Percentiles rank a stretch among this genome's conserved stretches.
Conservation (phyloP, 2,113 vertebrate genomes). For the Nettapus auritus region DNA sequence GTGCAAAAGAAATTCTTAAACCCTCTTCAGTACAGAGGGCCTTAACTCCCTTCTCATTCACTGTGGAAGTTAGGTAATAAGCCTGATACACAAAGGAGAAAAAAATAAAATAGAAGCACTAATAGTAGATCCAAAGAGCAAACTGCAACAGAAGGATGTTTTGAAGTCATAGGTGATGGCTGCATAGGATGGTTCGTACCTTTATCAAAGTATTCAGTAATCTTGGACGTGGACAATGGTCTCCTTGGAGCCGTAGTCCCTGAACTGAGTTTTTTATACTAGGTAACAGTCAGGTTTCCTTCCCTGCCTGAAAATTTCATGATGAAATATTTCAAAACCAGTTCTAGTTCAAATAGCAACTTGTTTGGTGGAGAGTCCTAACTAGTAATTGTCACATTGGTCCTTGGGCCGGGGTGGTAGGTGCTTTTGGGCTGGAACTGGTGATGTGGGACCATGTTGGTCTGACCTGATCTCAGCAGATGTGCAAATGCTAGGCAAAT, state of each 20-base stretch:
- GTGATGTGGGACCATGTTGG: background rate
- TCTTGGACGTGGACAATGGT: background rate
- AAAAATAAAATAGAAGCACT: background rate
- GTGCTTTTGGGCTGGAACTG: background rate
- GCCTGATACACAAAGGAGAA: background rate
- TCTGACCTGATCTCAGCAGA: background rate
- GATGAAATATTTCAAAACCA: background rate
- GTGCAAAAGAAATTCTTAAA: background rate
- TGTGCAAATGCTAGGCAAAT: background rate
- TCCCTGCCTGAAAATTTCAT: background rate
- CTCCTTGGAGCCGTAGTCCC: background rate
- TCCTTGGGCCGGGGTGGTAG: background rate
- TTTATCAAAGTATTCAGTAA: background rate
- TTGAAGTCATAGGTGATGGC: background rate
- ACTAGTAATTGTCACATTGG: background rate
- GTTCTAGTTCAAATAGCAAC: background rate
- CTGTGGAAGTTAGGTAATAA: background rate
- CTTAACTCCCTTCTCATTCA: background rate
- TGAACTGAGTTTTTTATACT: background rate
- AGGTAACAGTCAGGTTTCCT: background rate
- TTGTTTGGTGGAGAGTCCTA: background rate
- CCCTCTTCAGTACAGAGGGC: background rate
- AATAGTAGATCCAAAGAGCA: background rate
- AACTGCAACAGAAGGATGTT: background rate
- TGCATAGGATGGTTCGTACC: background rate